phyloP scores from a whole-genome alignment of 2,113 vertebrate species.

The Tympanuchus pallidicinctus region DNA sequence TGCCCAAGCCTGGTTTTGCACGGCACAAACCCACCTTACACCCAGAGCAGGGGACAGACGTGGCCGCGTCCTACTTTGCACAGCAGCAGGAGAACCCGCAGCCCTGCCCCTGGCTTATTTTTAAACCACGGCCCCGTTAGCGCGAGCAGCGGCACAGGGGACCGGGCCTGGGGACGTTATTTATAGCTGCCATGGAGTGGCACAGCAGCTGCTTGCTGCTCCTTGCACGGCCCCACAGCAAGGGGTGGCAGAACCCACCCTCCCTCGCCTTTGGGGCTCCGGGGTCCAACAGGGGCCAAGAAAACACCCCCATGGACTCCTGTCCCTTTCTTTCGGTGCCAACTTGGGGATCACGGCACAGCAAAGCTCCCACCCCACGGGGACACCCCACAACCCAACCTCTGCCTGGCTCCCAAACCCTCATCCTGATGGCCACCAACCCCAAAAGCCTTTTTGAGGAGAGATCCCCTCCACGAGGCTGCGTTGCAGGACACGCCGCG shows the following conservation, averaged over 20 bases:
- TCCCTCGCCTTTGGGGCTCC: accelerated
- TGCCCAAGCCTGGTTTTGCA: background rate
- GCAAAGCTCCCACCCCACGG: background rate
- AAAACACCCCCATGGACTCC: accelerated
- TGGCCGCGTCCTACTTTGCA: slow-evolving; percentile 4
- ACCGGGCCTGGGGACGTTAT: slow-evolving; percentile 13
- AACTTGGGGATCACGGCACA: accelerated
- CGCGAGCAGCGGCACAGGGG: background rate
- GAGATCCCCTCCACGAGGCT: accelerated
- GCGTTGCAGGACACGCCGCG: accelerated
- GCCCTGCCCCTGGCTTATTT: background rate
- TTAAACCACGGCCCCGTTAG: slow-evolving; percentile 7
- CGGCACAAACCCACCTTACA: background rate
- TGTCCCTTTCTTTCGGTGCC: background rate
- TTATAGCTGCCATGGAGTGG: slow-evolving; percentile 48
- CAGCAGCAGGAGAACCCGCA: background rate
- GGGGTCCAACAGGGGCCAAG: accelerated
- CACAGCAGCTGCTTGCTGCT: slow-evolving; percentile 4
- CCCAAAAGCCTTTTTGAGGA: background rate
- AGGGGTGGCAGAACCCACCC: background rate
- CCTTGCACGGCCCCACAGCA: background rate
- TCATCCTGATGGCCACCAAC: accelerated
- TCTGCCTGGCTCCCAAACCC: accelerated
- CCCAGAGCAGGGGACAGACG: background rate
- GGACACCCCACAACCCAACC: background rate